Evolutionary conservation across 2,888 invertebrate species (phyloP).

Genomic region (Apodemia duryi): DNA sequence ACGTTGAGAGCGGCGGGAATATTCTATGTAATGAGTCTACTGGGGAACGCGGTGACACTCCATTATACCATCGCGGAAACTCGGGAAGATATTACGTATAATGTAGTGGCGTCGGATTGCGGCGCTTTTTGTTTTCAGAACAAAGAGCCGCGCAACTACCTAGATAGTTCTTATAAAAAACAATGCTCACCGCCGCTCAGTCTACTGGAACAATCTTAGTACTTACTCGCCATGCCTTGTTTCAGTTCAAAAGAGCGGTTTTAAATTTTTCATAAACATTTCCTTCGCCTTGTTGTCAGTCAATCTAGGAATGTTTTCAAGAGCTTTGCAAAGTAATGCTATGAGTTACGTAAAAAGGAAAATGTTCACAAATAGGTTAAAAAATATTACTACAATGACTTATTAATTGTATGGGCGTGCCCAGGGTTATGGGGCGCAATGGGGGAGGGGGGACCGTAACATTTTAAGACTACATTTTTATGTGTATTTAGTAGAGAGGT

Average conservation of each 20-base stretch:
- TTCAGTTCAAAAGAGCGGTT: constrained; percentile 12
- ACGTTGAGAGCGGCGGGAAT: background rate
- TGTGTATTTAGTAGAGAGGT: too few species aligned
- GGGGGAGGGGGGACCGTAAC: too few species aligned
- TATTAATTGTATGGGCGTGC: too few species aligned
- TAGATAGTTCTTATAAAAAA: constrained; percentile 48
- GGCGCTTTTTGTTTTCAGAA: constrained; percentile 51
- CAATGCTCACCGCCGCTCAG: constrained; percentile 37
- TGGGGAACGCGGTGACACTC: constrained; percentile 41
- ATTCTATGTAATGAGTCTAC: constrained; percentile 20
- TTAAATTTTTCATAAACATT: constrained; percentile 21
- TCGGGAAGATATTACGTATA: constrained; percentile 62
- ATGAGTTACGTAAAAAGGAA: background rate
- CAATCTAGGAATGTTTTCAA: constrained; percentile 8
- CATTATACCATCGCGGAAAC: constrained; percentile 50
- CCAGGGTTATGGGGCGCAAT: too few species aligned
- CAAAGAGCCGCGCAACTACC: constrained; percentile 49
- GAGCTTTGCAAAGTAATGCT: background rate
- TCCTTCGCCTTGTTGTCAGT: constrained; percentile 15
- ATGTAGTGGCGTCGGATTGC: constrained; percentile 53
- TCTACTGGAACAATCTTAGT: constrained; percentile 38
- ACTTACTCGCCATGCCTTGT: constrained; percentile 27
- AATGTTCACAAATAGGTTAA: background rate
- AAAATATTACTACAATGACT: background rate
- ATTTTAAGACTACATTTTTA: too few species aligned